These are phyloP conservation scores for Diplodus puntazzo DNA, from an alignment of 2,797 vertebrate genomes.

Conservation along the genomic window DNA sequence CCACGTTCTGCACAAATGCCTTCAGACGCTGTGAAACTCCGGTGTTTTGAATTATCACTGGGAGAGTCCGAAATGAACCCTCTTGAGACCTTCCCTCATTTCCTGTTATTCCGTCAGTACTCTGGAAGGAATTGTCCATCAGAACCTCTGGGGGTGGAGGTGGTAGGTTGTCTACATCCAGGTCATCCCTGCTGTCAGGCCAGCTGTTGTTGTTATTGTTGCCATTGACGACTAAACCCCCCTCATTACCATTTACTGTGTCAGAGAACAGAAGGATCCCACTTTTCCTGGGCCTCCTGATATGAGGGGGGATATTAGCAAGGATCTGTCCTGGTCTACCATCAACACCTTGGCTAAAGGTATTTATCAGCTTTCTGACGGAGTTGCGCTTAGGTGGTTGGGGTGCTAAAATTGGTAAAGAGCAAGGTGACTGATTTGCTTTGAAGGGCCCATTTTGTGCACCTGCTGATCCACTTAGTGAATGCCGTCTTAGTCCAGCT, in stretches of 20 bases:
- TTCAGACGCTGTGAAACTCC: conserved; percentile 84
- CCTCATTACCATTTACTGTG: conserved; percentile 45
- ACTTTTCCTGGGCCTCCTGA: conserved; percentile 83
- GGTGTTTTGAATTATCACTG: conserved; percentile 57
- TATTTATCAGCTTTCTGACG: conserved; percentile 92
- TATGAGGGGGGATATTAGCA: conserved; percentile 77
- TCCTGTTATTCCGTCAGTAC: conserved; percentile 39
- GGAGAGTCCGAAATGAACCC: conserved; percentile 20
- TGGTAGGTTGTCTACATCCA: conserved; percentile 88
- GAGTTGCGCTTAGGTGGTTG: conserved; percentile 80
- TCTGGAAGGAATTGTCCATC: conserved; percentile 87
- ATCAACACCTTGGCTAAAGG: conserved; percentile 87
- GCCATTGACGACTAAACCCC: conserved; percentile 70
- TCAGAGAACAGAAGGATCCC: conserved; percentile 76
- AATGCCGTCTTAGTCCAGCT: conserved; percentile 72
- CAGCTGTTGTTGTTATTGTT: conserved; percentile 83
- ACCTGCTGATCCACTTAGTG: conserved; percentile 54
- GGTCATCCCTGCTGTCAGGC: conserved; percentile 70
- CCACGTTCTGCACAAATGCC: conserved; percentile 83
- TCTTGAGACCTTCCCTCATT: conserved; percentile 41
- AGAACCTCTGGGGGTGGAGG: conserved; percentile 94
- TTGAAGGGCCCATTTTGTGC: conserved; percentile 56
- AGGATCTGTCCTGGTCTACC: conserved; percentile 72
- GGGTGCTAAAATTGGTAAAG: conserved; percentile 49
- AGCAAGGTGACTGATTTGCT: conserved; percentile 37